Evolutionary conservation across 2,888 invertebrate species (phyloP).

Genomic region (Oscheius sp.): DNA sequence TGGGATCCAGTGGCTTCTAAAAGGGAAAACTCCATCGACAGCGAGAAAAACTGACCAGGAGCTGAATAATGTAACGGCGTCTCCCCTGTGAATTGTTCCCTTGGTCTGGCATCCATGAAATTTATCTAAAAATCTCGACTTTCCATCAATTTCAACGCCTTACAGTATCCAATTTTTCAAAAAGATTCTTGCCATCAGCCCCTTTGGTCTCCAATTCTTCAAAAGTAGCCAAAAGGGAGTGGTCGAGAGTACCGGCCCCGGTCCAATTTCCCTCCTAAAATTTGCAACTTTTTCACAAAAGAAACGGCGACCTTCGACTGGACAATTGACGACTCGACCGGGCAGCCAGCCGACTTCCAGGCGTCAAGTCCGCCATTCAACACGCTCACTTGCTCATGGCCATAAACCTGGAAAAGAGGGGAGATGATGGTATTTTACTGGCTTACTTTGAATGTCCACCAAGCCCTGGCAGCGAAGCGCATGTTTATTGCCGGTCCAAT

Average conservation of each 20-base stretch:
- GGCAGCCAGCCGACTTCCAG: slow-evolving; percentile 54
- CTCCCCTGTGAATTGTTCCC: slow-evolving; percentile 59
- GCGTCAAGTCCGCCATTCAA: slow-evolving; percentile 67
- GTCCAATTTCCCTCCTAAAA: slow-evolving; percentile 25
- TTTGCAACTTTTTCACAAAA: slow-evolving; percentile 10
- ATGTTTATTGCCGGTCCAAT: slow-evolving; percentile 66
- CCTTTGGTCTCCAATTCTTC: slow-evolving; percentile 9
- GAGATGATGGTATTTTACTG: too few relatives aligned
- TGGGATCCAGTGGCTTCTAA: slow-evolving; percentile 48
- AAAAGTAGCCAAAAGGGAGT: slow-evolving; percentile 11
- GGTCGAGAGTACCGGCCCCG: slow-evolving; percentile 3
- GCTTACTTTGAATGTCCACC: slow-evolving; percentile 67
- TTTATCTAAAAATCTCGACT: slow-evolving; percentile 41
- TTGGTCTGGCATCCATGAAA: slow-evolving; percentile 61
- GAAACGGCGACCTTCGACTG: not conserved
- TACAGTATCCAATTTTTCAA: not conserved
- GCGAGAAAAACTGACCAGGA: not conserved
- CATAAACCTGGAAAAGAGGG: slow-evolving; percentile 60
- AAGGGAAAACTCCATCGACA: too few relatives aligned
- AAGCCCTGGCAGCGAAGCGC: slow-evolving; percentile 66
- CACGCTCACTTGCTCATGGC: slow-evolving; percentile 54
- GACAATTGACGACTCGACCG: slow-evolving; percentile 1
- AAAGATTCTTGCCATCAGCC: not conserved
- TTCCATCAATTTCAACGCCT: too few relatives aligned
- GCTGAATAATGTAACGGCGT: slow-evolving; percentile 47